These are phyloP conservation scores for Micrastur ruficollis DNA, from an alignment of 2,797 vertebrate genomes.

Conservation along the genomic window DNA sequence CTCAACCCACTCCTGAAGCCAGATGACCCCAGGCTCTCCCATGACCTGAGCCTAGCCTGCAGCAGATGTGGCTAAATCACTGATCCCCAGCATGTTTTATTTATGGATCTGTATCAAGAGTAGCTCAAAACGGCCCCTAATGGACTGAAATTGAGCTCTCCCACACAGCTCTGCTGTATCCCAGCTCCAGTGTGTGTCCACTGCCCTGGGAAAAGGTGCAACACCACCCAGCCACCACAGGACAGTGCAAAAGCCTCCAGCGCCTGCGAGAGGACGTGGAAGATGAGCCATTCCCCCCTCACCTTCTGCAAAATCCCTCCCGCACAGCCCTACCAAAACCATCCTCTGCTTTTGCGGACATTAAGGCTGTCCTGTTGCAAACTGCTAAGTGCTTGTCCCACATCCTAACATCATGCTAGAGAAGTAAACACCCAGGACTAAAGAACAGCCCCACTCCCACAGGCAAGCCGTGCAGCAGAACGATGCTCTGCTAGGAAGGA, in stretches of 20 bases:
- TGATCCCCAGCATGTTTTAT: background rate
- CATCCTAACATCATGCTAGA: fast-evolving
- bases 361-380: background rate
- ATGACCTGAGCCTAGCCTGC: background rate
- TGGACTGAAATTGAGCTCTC: background rate
- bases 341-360: fast-evolving
- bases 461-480: background rate
- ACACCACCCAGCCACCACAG: fast-evolving
- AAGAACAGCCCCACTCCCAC: background rate
- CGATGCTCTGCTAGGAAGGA: background rate
- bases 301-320: background rate
- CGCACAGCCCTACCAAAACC: background rate
- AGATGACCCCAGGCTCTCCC: background rate
- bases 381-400: background rate
- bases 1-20: fast-evolving
- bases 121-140: background rate
- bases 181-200: background rate
- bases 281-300: background rate
- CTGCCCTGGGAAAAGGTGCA: background rate
- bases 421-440: background rate
- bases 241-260: fast-evolving
- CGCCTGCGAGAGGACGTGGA: fast-evolving
- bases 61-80: background rate
- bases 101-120: background rate
- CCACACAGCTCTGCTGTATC: background rate